Percentiles rank a stretch among this genome's conserved stretches.
These are phyloP conservation scores for Drosophila ogumai DNA, from an alignment of 1,140 invertebrate species.

Conservation along the genomic window DNA sequence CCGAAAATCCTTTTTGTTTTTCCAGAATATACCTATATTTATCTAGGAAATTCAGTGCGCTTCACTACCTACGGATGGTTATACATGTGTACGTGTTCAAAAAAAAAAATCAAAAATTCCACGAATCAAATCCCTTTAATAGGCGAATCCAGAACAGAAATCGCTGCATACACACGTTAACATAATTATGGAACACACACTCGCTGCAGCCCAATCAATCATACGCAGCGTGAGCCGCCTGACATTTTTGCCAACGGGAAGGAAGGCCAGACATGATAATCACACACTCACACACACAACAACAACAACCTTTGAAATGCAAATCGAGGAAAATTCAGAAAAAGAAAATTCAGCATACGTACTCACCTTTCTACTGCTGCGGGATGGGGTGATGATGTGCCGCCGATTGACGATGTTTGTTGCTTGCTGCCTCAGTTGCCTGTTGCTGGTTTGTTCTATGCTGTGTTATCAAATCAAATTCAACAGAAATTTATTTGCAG, in stretches of 20 bases:
- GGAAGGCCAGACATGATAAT: conserved; percentile 57
- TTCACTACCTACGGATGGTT: conserved; percentile 15
- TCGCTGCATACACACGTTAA: conserved; percentile 23
- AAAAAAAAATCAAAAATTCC: conserved; percentile 1
- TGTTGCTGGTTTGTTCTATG: conserved; percentile 49
- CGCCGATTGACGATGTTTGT: conserved; percentile 41
- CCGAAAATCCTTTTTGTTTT: conserved; percentile 23
- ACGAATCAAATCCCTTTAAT: conserved; percentile 27
- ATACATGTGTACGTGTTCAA: not conserved
- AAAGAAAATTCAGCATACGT: conserved; percentile 36
- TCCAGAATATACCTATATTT: not conserved
- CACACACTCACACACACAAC: conserved; percentile 29
- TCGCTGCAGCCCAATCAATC: conserved; percentile 67
- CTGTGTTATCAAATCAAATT: conserved; percentile 52
- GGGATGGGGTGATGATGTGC: conserved; percentile 16
- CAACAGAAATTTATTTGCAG: conserved; percentile 65
- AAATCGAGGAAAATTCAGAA: conserved; percentile 53
- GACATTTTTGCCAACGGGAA: conserved; percentile 9
- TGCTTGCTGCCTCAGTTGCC: conserved; percentile 45
- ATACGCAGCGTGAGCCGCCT: conserved; percentile 66
- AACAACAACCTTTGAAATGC: conserved; percentile 64
- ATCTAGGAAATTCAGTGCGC: conserved; percentile 7
- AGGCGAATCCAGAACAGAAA: conserved; percentile 5
- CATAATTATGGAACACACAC: conserved; percentile 36
- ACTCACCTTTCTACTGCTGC: conserved; percentile 48